Percentiles rank a stretch among this genome's conserved stretches.
phyloP scores from a whole-genome alignment of 2,888 invertebrate genomes.

The Clunio marinus region DNA sequence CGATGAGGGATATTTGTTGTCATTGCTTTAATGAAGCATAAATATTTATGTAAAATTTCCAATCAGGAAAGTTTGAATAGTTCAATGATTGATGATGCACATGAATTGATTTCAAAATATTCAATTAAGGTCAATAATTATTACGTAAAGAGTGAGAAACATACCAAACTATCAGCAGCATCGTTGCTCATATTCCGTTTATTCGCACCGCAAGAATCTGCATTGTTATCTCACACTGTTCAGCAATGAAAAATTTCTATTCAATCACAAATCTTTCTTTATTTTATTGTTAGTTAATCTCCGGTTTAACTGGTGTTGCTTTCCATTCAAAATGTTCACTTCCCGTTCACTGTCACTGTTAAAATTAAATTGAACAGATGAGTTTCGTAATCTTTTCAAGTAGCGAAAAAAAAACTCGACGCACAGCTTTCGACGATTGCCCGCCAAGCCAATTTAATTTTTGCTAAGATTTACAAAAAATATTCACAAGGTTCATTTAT shows the following conservation, averaged over 20 bases:
- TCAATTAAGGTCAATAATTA: constrained; percentile 13
- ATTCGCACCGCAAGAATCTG: neutral
- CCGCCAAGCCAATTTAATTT: neutral
- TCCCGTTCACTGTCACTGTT: neutral
- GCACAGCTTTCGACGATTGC: too few species aligned
- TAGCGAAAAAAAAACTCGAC: too few species aligned
- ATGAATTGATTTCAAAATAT: neutral
- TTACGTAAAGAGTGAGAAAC: neutral
- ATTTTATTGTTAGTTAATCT: neutral
- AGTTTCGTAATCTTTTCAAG: neutral
- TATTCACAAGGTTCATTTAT: too few species aligned
- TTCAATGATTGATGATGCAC: neutral
- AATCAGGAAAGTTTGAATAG: too few species aligned
- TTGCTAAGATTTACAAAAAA: neutral
- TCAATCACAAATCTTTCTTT: neutral
- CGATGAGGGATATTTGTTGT: too few species aligned
- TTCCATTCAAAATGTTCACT: constrained; percentile 21
- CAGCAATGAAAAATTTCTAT: neutral
- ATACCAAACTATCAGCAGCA: constrained; percentile 38
- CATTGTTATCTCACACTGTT: constrained; percentile 13
- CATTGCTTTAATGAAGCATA: too few species aligned
- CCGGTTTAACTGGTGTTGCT: neutral
- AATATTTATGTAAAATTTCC: too few species aligned
- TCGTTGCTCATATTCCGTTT: constrained; percentile 32
- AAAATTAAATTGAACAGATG: neutral